These are phyloP conservation scores for Tortricodes alternella DNA, from an alignment of 2,888 invertebrate species.

Conservation along the genomic window DNA sequence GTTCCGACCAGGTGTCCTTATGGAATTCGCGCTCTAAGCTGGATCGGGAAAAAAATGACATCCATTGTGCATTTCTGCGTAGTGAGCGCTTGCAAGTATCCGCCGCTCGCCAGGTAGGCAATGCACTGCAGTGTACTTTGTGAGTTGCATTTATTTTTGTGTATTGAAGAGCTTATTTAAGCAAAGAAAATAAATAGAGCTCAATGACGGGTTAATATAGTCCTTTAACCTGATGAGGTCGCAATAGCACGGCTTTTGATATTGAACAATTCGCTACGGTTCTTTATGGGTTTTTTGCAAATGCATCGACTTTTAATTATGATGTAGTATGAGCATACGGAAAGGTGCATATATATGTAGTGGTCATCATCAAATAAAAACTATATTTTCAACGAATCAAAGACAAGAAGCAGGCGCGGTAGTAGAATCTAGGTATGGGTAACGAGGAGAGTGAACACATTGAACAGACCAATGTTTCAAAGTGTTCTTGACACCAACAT, in stretches of 20 bases:
- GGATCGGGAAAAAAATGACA: slow-evolving; percentile 66
- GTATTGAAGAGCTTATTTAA: slow-evolving; percentile 14
- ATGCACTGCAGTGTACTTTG: background rate
- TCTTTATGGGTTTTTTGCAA: too few relatives aligned
- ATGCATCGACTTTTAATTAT: too few relatives aligned
- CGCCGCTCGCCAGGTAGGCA: slow-evolving; percentile 65
- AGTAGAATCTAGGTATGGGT: background rate
- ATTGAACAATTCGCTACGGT: too few relatives aligned
- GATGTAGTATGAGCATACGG: too few relatives aligned
- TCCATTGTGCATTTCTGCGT: slow-evolving; percentile 76
- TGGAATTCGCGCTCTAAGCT: slow-evolving; percentile 75
- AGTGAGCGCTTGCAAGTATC: slow-evolving; percentile 54
- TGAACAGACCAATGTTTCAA: too few relatives aligned
- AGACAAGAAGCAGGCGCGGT: too few relatives aligned
- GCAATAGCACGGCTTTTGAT: background rate
- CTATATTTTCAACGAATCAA: too few relatives aligned
- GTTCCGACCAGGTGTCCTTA: slow-evolving; percentile 82
- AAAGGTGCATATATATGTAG: too few relatives aligned
- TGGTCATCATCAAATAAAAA: too few relatives aligned
- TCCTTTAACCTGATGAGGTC: background rate
- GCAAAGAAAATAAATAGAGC: slow-evolving; percentile 21
- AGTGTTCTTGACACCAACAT: too few relatives aligned
- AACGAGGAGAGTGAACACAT: background rate
- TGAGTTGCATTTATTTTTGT: slow-evolving; percentile 4
- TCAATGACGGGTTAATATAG: slow-evolving; percentile 20